Conservation (phyloP, 2,888 invertebrate genomes). For the Hemicrepidius hirtus region DNA sequence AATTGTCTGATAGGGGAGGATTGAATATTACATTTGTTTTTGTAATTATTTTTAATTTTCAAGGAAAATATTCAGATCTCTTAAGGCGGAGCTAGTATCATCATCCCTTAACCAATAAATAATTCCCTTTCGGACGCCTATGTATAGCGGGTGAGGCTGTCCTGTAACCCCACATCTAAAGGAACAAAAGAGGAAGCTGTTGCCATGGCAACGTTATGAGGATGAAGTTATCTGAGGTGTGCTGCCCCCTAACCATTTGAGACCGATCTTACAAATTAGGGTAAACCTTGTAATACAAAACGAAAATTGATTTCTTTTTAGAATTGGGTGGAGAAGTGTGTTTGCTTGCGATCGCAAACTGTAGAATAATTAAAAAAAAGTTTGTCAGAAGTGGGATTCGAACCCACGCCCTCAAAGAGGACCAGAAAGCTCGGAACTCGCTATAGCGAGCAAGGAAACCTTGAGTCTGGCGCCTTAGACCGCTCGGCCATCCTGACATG, state of each 20-base stretch:
- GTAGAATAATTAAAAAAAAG: conserved; percentile 54
- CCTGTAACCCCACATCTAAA: conserved; percentile 54
- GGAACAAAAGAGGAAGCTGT: conserved; percentile 71
- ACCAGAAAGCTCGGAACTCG: conserved; percentile 69
- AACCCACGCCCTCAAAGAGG: conserved; percentile 73
- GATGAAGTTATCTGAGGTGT: conserved; percentile 57
- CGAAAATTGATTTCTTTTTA: no score
- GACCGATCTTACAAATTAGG: conserved; percentile 53
- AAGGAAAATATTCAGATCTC: no score
- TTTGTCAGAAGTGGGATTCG: conserved; percentile 68
- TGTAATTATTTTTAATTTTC: no score
- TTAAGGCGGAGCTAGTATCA: no score
- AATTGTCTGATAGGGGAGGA: no score
- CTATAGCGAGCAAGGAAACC: conserved; percentile 66
- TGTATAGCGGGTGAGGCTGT: conserved; percentile 44
- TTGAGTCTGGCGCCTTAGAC: conserved; percentile 90
- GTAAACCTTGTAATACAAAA: neutral
- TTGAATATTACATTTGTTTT: no score
- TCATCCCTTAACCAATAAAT: no score
- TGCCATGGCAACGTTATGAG: conserved; percentile 65
- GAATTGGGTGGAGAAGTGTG: no score
- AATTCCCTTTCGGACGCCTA: conserved; percentile 29
- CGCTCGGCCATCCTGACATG: conserved; percentile 90
- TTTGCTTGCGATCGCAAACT: no score
- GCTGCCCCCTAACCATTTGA: conserved; percentile 60